Evolutionary conservation across 2,888 invertebrate species (phyloP).

Genomic region (Acleris holmiana): DNA sequence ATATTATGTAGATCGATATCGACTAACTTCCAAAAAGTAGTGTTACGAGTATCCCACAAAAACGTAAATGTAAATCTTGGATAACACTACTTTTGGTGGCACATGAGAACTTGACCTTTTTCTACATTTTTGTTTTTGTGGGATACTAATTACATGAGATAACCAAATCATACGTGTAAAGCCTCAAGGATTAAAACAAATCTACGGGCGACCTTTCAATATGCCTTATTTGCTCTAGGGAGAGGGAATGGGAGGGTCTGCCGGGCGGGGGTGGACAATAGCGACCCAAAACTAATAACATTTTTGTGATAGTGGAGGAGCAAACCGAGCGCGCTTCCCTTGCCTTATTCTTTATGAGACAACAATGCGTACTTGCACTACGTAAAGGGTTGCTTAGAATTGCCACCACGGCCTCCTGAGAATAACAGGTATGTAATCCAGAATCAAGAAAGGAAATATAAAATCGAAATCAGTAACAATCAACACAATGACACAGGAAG

Average conservation of each 20-base stretch:
- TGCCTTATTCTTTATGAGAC: slow-evolving; percentile 70
- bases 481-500: background rate
- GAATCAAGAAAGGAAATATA: slow-evolving; percentile 37
- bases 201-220: slow-evolving; percentile 56
- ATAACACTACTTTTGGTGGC: no score
- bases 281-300: slow-evolving; percentile 82
- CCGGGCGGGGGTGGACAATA: slow-evolving; percentile 72
- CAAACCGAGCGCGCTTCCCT: slow-evolving; percentile 68
- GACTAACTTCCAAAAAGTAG: no score
- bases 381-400: slow-evolving; percentile 66
- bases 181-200: slow-evolving; percentile 43
- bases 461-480: slow-evolving; percentile 40
- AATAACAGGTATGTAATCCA: slow-evolving; percentile 49
- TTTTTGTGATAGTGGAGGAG: slow-evolving; percentile 78
- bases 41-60: no score
- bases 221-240: slow-evolving; percentile 54
- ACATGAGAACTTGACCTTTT: no score
- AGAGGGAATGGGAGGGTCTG: slow-evolving; percentile 63
- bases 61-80: no score
- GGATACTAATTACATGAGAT: background rate
- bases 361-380: slow-evolving; percentile 74
- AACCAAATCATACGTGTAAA: slow-evolving; percentile 30
- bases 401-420: slow-evolving; percentile 53
- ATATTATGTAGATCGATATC: no score
- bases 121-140: no score